Conservation (phyloP, 2,888 invertebrate genomes). For the Minunthozetes semirufus region DNA sequence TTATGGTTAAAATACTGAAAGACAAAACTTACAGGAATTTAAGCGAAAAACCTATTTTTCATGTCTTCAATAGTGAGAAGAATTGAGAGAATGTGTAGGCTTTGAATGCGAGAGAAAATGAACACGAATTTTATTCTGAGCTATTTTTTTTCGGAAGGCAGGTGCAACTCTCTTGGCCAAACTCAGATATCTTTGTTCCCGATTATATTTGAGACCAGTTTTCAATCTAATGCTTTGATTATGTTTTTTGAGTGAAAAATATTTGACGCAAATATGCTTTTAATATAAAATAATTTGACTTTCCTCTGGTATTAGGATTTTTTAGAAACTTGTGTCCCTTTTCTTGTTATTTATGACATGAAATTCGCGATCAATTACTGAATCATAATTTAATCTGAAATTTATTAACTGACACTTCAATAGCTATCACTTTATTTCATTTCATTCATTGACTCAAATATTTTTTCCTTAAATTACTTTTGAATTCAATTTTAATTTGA, state of each 20-base stretch:
- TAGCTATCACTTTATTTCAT: not conserved
- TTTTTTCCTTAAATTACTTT: too few relatives aligned
- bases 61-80: too few relatives aligned
- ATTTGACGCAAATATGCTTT: not conserved
- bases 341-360: not conserved
- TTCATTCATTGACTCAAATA: not conserved
- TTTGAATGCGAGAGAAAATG: not conserved
- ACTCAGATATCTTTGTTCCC: not conserved
- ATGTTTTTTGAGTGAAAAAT: too few relatives aligned
- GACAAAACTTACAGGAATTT: not conserved
- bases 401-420: not conserved
- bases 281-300: not conserved
- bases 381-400: not conserved
- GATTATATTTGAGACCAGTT: not conserved
- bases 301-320: not conserved
- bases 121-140: not conserved
- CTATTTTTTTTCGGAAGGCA: slow-evolving; percentile 3
- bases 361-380: not conserved
- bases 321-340: too few relatives aligned
- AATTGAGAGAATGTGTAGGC: too few relatives aligned
- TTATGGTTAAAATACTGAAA: not conserved
- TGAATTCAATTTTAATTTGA: too few relatives aligned
- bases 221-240: too few relatives aligned
- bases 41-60: not conserved
- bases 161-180: slow-evolving; percentile 8